phyloP scores from a whole-genome alignment of 2,888 invertebrate genomes.

The Sesamia inferens region DNA sequence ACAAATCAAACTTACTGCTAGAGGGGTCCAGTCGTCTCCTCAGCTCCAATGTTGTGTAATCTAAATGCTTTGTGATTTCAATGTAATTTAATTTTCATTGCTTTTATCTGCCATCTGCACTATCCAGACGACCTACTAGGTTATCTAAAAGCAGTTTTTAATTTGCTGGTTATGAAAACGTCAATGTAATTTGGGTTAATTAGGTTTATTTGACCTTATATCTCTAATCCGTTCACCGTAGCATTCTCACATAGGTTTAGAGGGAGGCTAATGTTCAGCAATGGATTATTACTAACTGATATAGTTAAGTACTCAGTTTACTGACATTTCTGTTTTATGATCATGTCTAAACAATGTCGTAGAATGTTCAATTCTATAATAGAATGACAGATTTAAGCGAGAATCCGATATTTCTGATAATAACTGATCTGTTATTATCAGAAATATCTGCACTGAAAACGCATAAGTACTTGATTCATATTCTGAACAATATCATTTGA shows the following conservation, averaged over 20 bases:
- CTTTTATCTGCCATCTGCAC: neutral
- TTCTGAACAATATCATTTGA: neutral
- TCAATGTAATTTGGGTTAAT: neutral
- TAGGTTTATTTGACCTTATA: constrained; percentile 9
- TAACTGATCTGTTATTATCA: too few species aligned
- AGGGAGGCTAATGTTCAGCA: constrained; percentile 25
- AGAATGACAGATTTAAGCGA: neutral
- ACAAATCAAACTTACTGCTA: neutral
- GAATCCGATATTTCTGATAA: too few species aligned
- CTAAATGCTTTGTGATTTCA: neutral
- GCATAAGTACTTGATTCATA: neutral
- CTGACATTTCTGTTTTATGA: constrained; percentile 36
- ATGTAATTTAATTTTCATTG: neutral
- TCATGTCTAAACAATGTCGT: constrained; percentile 14
- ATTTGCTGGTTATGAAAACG: neutral
- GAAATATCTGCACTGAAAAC: neutral
- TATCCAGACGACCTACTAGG: neutral
- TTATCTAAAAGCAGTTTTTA: neutral
- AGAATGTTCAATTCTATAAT: constrained; percentile 4
- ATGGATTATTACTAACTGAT: constrained; percentile 39
- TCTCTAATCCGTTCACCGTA: constrained; percentile 10
- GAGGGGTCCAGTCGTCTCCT: neutral
- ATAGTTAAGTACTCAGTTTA: constrained; percentile 38
- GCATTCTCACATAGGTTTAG: constrained; percentile 30
- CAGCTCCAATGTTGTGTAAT: neutral